These are phyloP conservation scores for Zapornia atra DNA, from an alignment of 2,113 vertebrate genomes.

Conservation along the genomic window DNA sequence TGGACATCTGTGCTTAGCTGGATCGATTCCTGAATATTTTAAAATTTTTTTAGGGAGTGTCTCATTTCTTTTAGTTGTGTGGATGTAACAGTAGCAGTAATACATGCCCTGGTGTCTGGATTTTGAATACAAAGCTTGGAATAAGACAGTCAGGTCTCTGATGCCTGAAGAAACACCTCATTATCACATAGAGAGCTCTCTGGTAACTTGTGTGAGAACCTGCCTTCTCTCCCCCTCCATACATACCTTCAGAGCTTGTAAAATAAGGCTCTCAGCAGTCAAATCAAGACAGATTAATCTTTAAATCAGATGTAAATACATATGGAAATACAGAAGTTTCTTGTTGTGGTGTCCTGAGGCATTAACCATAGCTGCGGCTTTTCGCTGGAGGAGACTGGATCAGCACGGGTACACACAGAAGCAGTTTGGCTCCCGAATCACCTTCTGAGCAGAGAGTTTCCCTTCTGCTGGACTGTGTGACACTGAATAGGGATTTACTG, in stretches of 20 bases:
- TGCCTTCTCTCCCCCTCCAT: not conserved
- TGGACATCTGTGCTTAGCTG: not conserved
- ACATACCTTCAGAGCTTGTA: not conserved
- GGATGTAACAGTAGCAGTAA: not conserved
- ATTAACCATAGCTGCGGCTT: not conserved
- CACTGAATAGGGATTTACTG: not conserved
- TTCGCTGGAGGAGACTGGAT: constrained; percentile 23
- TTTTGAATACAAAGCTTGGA: not conserved
- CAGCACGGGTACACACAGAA: not conserved
- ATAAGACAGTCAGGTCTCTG: not conserved
- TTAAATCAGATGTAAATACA: constrained; percentile 37
- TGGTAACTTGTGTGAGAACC: not conserved
- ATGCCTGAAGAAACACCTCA: not conserved
- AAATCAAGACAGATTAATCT: constrained; percentile 31
- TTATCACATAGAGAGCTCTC: not conserved
- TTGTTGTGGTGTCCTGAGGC: not conserved
- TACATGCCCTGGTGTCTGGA: not conserved
- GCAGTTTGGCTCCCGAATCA: constrained; percentile 28
- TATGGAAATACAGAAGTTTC: constrained; percentile 19
- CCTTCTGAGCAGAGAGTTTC: not conserved
- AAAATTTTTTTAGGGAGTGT: not conserved
- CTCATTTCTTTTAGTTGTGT: not conserved
- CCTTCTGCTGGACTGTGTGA: not conserved
- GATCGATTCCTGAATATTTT: not conserved
- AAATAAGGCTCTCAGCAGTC: constrained; percentile 47